A percentile compares a stretch with the other conserved stretches of the same genome.
These are phyloP conservation scores for Leptopilina myrica DNA, from an alignment of 2,888 invertebrate genomes.

Conservation along the genomic window DNA sequence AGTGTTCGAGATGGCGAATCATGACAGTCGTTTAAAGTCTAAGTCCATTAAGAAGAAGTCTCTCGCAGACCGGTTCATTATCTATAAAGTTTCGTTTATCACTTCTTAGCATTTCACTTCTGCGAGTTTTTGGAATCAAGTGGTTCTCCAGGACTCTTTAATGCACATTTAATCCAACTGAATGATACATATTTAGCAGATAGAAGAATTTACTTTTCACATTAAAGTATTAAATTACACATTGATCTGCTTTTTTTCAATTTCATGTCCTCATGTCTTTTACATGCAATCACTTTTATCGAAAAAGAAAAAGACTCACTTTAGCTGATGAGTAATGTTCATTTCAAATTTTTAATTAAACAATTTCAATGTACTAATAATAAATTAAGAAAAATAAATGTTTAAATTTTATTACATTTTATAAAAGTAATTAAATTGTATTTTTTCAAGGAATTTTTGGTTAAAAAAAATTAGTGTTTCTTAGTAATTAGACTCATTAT, in stretches of 20 bases:
- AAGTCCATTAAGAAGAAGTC: slow-evolving; percentile 32
- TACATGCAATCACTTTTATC: slow-evolving; percentile 5
- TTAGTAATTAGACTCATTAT: too few relatives aligned
- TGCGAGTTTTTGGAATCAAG: slow-evolving; percentile 28
- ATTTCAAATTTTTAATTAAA: too few relatives aligned
- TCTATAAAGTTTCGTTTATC: slow-evolving; percentile 17
- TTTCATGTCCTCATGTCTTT: background rate
- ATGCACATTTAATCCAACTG: slow-evolving; percentile 22
- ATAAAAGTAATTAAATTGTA: too few relatives aligned
- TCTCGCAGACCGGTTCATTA: slow-evolving; percentile 32
- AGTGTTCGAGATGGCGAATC: slow-evolving; percentile 6
- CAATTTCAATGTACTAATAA: too few relatives aligned
- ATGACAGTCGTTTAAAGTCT: slow-evolving; percentile 34
- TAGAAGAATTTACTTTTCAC: slow-evolving; percentile 24
- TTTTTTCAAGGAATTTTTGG: too few relatives aligned
- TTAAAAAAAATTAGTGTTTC: too few relatives aligned
- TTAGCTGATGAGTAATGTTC: background rate
- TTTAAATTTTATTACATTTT: too few relatives aligned
- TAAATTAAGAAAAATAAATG: too few relatives aligned
- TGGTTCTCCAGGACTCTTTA: slow-evolving; percentile 24
- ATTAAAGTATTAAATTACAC: slow-evolving; percentile 26
- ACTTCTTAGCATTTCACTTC: slow-evolving; percentile 23
- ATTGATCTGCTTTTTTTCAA: slow-evolving; percentile 8
- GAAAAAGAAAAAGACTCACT: background rate
- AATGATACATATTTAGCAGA: slow-evolving; percentile 34